Evolutionary conservation across 2,888 invertebrate genomes (phyloP).

Genomic region (Spicauda simplicius): DNA sequence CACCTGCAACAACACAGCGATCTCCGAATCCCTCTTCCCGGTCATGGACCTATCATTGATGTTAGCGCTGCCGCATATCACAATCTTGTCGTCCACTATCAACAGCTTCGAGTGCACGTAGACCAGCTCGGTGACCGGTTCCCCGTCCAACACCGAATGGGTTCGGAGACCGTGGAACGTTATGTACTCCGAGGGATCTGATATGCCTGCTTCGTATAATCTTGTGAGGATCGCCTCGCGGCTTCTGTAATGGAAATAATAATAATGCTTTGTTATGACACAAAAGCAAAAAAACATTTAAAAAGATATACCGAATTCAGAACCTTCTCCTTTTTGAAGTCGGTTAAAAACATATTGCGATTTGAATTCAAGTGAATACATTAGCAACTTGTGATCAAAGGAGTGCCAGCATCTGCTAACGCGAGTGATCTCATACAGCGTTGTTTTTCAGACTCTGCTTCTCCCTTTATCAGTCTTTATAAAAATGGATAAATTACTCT

Average conservation of each 20-base stretch:
- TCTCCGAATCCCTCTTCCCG: constrained; percentile 97
- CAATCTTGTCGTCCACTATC: constrained; percentile 95
- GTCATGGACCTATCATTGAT: constrained; percentile 98
- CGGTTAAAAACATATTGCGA: too few relatives aligned
- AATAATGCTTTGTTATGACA: too few relatives aligned
- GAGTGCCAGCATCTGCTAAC: too few relatives aligned
- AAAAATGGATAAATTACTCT: too few relatives aligned
- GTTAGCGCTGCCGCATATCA: constrained; percentile 98
- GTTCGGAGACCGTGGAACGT: constrained; percentile 96
- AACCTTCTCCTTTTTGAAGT: too few relatives aligned
- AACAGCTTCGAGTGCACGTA: constrained; percentile 99
- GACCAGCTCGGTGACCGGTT: constrained; percentile 95
- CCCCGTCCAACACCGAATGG: constrained; percentile 90
- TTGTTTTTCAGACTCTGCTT: too few relatives aligned
- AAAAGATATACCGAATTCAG: too few relatives aligned
- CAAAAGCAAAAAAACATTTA: too few relatives aligned
- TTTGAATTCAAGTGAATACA: too few relatives aligned
- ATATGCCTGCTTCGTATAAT: constrained; percentile 90
- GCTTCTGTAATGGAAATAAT: constrained; percentile 84
- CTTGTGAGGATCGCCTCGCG: constrained; percentile 92
- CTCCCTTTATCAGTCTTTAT: too few relatives aligned
- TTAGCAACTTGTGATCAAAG: too few relatives aligned
- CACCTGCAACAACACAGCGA: constrained; percentile 94
- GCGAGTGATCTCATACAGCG: too few relatives aligned
- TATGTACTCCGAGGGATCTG: constrained; percentile 93